Base-by-base conservation (phyloP, 2,888 invertebrate species). In the Labia minor region DNA sequence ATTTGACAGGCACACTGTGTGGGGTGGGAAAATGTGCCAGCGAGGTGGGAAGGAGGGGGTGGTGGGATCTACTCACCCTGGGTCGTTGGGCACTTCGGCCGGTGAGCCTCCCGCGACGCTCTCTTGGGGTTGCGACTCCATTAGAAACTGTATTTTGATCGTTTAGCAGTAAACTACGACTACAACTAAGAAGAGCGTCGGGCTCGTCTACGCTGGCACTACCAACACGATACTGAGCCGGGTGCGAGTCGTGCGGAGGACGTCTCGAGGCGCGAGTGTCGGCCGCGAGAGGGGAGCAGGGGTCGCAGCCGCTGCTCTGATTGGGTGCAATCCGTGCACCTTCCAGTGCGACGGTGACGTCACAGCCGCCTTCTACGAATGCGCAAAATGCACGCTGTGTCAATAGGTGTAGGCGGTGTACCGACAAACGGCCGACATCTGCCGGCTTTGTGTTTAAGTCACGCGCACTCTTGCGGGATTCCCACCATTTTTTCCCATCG, bases 11-110 rank as follows among this genome's bases (percentile, higher is more conserved):
- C 26, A n/a, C n/a, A n/a, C n/a, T 33, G 33, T 49, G 69, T 70
- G 81, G 83, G 78, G 33, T 33, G 65, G 65, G 66, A 68, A 67
- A 65, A 65, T 65, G 21, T 21, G 65, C 26, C 49, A 33, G 20
- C 37, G 49, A 63, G 63, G 37, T 63, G 18, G 61, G 61, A 66
- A 62, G n/a, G n/a, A n/a, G 4, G 8, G 14, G 49, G 49, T 8
- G 3, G 3, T 49, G 16, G 14, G 4, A 49, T 16, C 3, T 49
- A 75, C 82, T 80, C 88, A 93, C 93, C 93, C 93, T 80, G 93
- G 93, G 82, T 93, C 94, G 84, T 94, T 94, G 81, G 92, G 90
- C 81, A 91, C 91, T 83, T 93, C 93, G 72, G 91, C 89, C 77
- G 91, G 89, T 78, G 90, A 88, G 78, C 87, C 86, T 78, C 87